Conservation (phyloP, 2,113 vertebrate genomes). For the Brienomyrus longianalis region DNA sequence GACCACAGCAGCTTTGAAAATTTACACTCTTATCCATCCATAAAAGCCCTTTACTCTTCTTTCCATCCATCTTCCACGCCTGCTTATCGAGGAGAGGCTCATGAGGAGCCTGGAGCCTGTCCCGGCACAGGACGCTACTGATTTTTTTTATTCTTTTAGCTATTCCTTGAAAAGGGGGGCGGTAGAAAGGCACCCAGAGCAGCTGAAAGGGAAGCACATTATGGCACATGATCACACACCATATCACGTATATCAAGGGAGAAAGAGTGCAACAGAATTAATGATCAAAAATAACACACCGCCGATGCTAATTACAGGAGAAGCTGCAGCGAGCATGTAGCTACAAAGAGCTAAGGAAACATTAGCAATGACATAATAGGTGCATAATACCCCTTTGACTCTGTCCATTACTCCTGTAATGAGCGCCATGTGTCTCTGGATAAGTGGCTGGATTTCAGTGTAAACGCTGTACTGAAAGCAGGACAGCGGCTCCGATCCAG, state of each 20-base stretch:
- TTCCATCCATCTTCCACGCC: neutral
- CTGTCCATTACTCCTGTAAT: neutral
- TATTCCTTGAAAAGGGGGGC: conserved; percentile 31
- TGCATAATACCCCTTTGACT: neutral
- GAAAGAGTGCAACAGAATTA: neutral
- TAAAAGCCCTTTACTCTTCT: neutral
- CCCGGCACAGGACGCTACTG: neutral
- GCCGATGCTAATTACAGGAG: conserved; percentile 9
- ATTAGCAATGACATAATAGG: neutral
- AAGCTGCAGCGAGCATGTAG: neutral
- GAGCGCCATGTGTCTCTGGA: neutral
- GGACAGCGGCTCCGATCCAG: neutral
- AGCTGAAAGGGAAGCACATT: conserved; percentile 30
- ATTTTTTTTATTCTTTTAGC: neutral
- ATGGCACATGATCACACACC: conserved; percentile 3
- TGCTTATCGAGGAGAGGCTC: neutral
- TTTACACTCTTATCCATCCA: neutral
- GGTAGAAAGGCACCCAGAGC: conserved; percentile 37
- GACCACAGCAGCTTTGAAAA: neutral
- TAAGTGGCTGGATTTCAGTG: neutral
- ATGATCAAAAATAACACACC: neutral
- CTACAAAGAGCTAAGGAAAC: neutral
- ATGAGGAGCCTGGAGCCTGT: neutral
- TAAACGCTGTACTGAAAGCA: neutral
- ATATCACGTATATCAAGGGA: conserved; percentile 9